phyloP scores from a whole-genome alignment of 2,113 vertebrate genomes.

The Carollia perspicillata region DNA sequence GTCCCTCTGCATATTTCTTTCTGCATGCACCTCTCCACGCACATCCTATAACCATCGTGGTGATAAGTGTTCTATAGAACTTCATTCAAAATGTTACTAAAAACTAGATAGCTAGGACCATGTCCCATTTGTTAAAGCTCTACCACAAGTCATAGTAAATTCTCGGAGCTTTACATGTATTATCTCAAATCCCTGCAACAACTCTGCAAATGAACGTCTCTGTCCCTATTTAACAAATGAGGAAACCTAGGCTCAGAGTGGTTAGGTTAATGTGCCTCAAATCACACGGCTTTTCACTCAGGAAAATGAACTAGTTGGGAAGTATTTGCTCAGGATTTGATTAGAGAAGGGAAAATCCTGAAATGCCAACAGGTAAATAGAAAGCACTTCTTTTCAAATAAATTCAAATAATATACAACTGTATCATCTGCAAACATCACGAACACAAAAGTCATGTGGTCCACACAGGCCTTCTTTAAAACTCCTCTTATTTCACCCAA shows the following conservation, averaged over 20 bases:
- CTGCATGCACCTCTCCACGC: background rate
- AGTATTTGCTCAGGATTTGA: slow-evolving; percentile 14
- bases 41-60: background rate
- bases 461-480: background rate
- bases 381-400: slow-evolving; percentile 26
- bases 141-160: background rate
- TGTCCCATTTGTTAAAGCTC: background rate
- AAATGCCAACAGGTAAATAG: background rate
- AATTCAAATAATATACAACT: background rate
- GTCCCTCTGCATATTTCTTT: background rate
- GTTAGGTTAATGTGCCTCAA: background rate
- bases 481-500: background rate
- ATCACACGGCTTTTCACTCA: background rate
- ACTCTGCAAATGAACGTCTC: background rate
- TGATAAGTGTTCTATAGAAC: background rate
- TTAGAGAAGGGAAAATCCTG: background rate
- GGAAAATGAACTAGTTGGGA: background rate
- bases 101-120: background rate
- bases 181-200: background rate
- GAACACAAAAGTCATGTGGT: too few species aligned
- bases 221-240: background rate
- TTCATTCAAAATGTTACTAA: background rate
- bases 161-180: background rate
- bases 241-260: background rate
- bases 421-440: background rate